Conservation (phyloP, 2,888 invertebrate genomes). For the Chamaedrilus cognettii region DNA sequence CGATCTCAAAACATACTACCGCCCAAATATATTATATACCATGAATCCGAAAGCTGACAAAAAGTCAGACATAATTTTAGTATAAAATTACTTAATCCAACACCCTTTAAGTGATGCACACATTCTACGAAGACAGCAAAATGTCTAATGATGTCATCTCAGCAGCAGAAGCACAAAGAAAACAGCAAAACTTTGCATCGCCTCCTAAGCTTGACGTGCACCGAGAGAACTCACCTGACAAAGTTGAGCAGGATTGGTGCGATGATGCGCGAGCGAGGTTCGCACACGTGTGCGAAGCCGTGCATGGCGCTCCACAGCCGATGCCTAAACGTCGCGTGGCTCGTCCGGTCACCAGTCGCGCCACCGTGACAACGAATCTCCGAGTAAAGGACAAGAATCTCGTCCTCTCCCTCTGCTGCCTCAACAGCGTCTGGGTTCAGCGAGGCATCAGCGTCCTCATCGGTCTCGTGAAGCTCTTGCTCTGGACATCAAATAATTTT, state of each 20-base stretch:
- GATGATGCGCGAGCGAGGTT: conserved; percentile 78
- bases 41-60: no score
- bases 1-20: not conserved
- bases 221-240: conserved; percentile 71
- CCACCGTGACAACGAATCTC: no score
- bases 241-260: conserved; percentile 80
- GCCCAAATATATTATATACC: no score
- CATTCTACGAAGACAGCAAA: not conserved
- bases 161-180: not conserved
- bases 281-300: conserved; percentile 74
- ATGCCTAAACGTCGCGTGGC: conserved; percentile 77
- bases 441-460: not conserved
- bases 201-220: no score
- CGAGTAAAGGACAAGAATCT: not conserved
- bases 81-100: not conserved
- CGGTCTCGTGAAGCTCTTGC: not conserved
- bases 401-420: not conserved
- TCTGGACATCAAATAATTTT: not conserved
- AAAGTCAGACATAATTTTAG: no score
- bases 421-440: not conserved
- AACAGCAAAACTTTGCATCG: not conserved
- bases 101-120: not conserved
- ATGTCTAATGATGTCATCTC: not conserved
- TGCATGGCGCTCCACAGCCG: conserved; percentile 81
- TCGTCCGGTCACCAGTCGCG: no score